Conservation (phyloP, 2,113 vertebrate genomes). For the Paratilapia polleni region DNA sequence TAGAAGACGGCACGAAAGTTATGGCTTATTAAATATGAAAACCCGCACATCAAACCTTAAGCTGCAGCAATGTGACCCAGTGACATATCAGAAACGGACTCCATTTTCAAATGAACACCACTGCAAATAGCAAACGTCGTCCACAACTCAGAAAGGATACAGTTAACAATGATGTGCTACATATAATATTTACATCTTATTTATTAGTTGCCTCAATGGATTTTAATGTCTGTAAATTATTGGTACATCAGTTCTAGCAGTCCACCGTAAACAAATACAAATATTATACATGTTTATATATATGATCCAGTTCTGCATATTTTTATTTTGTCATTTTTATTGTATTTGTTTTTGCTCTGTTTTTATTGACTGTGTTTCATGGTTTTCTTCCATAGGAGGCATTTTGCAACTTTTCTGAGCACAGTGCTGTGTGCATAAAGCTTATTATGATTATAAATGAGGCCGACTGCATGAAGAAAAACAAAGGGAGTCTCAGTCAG, state of each 20-base stretch:
- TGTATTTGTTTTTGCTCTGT: background rate
- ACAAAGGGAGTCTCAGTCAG: conserved; percentile 10
- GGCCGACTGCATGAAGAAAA: conserved; percentile 2
- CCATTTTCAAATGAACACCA: background rate
- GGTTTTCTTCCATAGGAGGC: background rate
- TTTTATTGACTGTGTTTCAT: background rate
- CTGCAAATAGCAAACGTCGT: background rate
- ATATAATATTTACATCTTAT: background rate
- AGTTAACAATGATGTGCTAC: background rate
- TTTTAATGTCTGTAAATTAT: background rate
- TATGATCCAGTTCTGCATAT: background rate
- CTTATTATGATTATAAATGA: conserved; percentile 28
- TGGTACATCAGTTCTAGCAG: background rate
- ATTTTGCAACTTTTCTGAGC: background rate
- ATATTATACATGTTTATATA: background rate
- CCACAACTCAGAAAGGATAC: background rate
- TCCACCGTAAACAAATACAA: background rate
- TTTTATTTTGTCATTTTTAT: background rate
- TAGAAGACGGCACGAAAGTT: background rate
- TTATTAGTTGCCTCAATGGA: background rate
- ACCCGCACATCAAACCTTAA: background rate
- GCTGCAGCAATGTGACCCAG: background rate
- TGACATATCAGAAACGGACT: background rate
- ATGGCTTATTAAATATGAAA: background rate
- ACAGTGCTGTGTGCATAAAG: background rate